These are phyloP conservation scores for Sparidentex hasta DNA, from an alignment of 2,797 vertebrate species.

Conservation along the genomic window DNA sequence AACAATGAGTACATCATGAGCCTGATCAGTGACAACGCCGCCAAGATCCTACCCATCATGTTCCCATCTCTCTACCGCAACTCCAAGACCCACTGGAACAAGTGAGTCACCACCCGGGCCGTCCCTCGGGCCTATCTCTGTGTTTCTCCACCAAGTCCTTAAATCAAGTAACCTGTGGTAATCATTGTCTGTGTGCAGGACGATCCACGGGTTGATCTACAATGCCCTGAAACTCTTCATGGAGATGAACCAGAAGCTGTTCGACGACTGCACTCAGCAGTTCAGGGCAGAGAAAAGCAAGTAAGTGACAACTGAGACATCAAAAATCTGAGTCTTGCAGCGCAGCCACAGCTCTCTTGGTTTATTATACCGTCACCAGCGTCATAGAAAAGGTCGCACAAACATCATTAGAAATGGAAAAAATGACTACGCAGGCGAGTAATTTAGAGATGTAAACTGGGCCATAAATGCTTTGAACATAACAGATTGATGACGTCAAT, in stretches of 20 bases:
- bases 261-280: constrained; percentile 99
- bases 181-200: constrained; percentile 82
- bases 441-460: background rate
- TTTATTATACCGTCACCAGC: constrained; percentile 1
- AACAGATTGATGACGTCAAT: background rate
- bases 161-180: constrained; percentile 2
- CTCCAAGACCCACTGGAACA: constrained; percentile 99
- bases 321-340: background rate
- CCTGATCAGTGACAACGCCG: constrained; percentile 97
- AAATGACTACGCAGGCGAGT: background rate
- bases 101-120: constrained; percentile 85
- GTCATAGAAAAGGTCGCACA: background rate
- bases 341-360: background rate
- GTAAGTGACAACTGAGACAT: constrained; percentile 81
- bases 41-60: constrained; percentile 98
- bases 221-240: constrained; percentile 99
- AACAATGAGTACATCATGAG: constrained; percentile 99
- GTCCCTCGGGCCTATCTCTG: too few relatives aligned
- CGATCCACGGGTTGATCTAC: constrained; percentile 98
- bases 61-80: constrained; percentile 97
- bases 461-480: background rate
- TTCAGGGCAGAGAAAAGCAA: constrained; percentile 99
- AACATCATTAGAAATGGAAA: constrained; percentile 13
- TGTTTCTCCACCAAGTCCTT: background rate
- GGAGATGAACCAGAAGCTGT: constrained; percentile 99